Evolutionary conservation across 2,888 invertebrate species (phyloP), one percentile per base, ranked within the genome.

Genomic region (Chalcis sispes): DNA sequence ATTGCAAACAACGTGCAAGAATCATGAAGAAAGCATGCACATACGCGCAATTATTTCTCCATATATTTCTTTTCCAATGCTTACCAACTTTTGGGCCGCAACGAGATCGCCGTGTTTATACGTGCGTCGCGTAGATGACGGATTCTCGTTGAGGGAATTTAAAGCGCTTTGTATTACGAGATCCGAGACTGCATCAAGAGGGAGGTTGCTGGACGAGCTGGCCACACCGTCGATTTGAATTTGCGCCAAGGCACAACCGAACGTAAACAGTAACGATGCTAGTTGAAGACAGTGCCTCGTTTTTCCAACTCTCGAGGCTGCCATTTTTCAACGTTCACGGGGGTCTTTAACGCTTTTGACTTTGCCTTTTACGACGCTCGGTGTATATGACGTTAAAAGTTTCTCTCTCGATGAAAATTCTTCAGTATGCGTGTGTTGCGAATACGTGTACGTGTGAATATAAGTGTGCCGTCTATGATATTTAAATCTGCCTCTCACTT

Each of bases 1-100:
- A n/a, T 36, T 56, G 42, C 8, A 69, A 1, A 4, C 1, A 25
- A 50, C 0, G 32, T 8, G n/a, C 29, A 32, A 48, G 18, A 25
- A 64, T 64, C n/a, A 7, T 0, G 15, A 20, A 8, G 46, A 56
- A 56, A 36, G 3, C 29, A 42, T n/a, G n/a, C n/a, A n/a, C n/a
- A n/a, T n/a, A n/a, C n/a, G n/a, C n/a, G 27, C 27, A 27, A 62
- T 23, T 13, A 46, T 1, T 15, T 54, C 10, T 15, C n/a, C n/a
- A n/a, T n/a, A n/a, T n/a, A n/a, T n/a, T n/a, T n/a, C n/a, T n/a
- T 36, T 36, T 36, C 10, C 10, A 7, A 36, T 36, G 77, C 80
- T 80, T 82, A 87, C 87, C 83, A 84, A 75, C 83, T 84, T 85
- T 74, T 86, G 86, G 20, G 85, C 86, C 62, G 77, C 83, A 74